Conservation (phyloP, 2,113 vertebrate genomes). For the Salvelinus fontinalis region DNA sequence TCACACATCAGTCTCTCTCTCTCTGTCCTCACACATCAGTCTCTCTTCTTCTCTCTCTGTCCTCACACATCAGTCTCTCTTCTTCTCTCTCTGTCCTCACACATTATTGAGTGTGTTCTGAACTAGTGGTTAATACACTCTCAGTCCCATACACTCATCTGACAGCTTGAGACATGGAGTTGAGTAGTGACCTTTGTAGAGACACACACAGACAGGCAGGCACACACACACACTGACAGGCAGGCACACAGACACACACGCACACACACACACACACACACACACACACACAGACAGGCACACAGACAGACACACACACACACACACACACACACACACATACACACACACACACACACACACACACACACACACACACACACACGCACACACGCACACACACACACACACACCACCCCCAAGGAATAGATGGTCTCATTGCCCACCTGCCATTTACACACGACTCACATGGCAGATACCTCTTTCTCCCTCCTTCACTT, state of each 20-base stretch:
- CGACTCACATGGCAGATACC: slow-evolving; percentile 28
- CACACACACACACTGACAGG: neutral
- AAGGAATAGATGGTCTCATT: neutral
- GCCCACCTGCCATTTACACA: slow-evolving; percentile 53
- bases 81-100: too few species aligned
- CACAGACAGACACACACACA: neutral
- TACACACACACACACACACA: neutral
- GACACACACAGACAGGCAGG: neutral
- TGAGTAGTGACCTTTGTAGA: neutral
- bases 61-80: too few species aligned
- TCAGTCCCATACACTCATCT: neutral
- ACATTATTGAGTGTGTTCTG: too few species aligned
- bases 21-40: too few species aligned
- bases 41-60: too few species aligned
- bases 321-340: neutral
- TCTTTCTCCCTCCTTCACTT: too few species aligned
- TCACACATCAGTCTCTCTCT: too few species aligned
- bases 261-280: slow-evolving; percentile 31
- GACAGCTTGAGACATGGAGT: neutral
- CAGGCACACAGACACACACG: slow-evolving; percentile 44
- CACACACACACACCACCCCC: neutral
- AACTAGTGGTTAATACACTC: too few species aligned
- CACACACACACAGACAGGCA: neutral
- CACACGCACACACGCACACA: neutral
- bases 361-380: slow-evolving; percentile 31